Percentiles rank a stretch among this genome's conserved stretches.
Conservation (phyloP, 92 coral and sea anemone species). For the Phenganax stokvisi region DNA sequence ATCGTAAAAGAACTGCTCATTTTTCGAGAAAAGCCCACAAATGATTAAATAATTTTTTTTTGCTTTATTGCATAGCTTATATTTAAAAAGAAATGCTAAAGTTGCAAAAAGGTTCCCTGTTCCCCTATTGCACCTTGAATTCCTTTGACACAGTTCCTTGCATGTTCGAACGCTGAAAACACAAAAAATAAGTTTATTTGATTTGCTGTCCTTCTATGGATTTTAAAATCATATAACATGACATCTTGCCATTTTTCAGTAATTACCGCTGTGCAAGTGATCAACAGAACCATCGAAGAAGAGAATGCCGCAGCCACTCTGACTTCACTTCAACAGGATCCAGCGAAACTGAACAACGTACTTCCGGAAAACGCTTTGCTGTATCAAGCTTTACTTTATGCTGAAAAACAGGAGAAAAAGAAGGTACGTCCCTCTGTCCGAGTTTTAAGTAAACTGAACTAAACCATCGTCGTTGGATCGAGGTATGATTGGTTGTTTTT, state of each 20-base stretch:
- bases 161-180: no score
- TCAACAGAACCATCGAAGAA: conserved; percentile 79
- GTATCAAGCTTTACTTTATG: conserved; percentile 71
- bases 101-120: no score
- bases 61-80: not conserved
- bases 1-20: conserved; percentile 31
- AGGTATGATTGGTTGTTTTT: no score
- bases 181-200: no score
- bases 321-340: conserved; percentile 60
- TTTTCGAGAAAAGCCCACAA: not conserved
- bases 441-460: no score
- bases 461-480: no score
- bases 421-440: conserved; percentile 51
- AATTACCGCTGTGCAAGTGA: conserved; percentile 81
- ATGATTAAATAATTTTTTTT: not conserved
- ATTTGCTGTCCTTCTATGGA: not conserved
- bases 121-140: no score
- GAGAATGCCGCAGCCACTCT: conserved; percentile 63
- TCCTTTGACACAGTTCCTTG: no score
- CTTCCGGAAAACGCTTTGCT: conserved; percentile 64
- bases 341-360: conserved; percentile 79
- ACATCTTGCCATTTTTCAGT: conserved; percentile 42
- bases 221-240: not conserved
- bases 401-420: conserved; percentile 73
- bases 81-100: not conserved